Evolutionary conservation across 1,140 invertebrate species (phyloP).

Genomic region (Telenomus remus): DNA sequence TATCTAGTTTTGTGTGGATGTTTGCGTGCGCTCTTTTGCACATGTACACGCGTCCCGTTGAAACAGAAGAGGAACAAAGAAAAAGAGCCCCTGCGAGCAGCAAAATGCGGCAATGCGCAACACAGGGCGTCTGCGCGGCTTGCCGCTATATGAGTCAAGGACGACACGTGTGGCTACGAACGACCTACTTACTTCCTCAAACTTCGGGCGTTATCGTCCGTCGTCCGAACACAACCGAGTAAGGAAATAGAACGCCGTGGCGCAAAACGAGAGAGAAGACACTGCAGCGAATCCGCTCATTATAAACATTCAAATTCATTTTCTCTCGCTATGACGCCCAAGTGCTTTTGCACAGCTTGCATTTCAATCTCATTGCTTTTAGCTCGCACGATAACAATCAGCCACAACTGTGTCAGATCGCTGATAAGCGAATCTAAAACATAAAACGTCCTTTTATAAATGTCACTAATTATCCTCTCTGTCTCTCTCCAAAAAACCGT

Average conservation of each 20-base stretch:
- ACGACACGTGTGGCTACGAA: conserved; percentile 75
- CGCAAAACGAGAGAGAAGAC: conserved; percentile 10
- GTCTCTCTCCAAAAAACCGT: too few relatives aligned
- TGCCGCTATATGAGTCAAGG: conserved; percentile 76
- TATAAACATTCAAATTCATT: conserved; percentile 13
- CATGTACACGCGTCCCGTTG: conserved; percentile 19
- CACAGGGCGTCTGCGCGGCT: conserved; percentile 67
- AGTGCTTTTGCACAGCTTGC: not conserved
- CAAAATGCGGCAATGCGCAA: conserved; percentile 68
- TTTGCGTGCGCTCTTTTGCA: not conserved
- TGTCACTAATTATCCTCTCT: too few relatives aligned
- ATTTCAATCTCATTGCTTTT: not conserved
- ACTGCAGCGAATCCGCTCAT: conserved; percentile 16
- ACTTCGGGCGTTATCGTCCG: conserved; percentile 65
- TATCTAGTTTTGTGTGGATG: conserved; percentile 1
- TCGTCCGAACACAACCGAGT: conserved; percentile 68
- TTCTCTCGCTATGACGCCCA: not conserved
- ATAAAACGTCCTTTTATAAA: too few relatives aligned
- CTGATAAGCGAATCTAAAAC: too few relatives aligned
- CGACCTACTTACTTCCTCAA: conserved; percentile 72
- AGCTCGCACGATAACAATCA: not conserved
- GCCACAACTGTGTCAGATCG: not conserved
- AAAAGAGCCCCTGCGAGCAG: conserved; percentile 64
- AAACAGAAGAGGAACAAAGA: conserved; percentile 65
- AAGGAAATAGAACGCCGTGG: conserved; percentile 69